Conservation (phyloP, 2,113 vertebrate species). For the Amphiprion percula region DNA sequence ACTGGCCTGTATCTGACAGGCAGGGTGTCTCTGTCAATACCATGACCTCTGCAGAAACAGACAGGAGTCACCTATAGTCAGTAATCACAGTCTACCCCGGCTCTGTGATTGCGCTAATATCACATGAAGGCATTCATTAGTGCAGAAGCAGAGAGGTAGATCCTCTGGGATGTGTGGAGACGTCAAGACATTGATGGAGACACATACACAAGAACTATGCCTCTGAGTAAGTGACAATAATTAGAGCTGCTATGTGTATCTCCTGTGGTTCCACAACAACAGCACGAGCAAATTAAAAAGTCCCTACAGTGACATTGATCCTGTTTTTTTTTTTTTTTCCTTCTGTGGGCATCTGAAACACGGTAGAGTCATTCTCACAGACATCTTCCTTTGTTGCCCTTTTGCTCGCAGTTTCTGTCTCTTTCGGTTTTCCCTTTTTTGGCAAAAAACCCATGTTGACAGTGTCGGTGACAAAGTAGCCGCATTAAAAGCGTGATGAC, state of each 20-base stretch:
- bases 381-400: constrained; percentile 64
- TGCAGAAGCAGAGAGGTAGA: constrained; percentile 13
- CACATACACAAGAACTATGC: constrained; percentile 38
- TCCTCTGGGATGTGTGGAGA: constrained; percentile 21
- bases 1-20: constrained; percentile 64
- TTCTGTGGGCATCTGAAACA: constrained; percentile 63
- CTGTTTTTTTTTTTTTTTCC: constrained; percentile 22
- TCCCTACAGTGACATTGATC: constrained; percentile 71
- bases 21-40: constrained; percentile 68
- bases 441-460: constrained; percentile 27
- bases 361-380: constrained; percentile 36
- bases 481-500: constrained; percentile 55
- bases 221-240: constrained; percentile 69
- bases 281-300: constrained; percentile 70
- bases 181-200: constrained; percentile 50
- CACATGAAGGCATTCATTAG: constrained; percentile 40
- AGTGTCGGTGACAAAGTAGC: constrained; percentile 53
- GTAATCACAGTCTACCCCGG: constrained; percentile 18
- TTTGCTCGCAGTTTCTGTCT: constrained; percentile 33
- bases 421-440: constrained; percentile 11
- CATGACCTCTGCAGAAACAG: constrained; percentile 58
- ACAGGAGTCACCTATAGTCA: constrained; percentile 47
- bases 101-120: constrained; percentile 32
- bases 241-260: constrained; percentile 65
- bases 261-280: constrained; percentile 55